Base-by-base conservation (phyloP, 2,113 vertebrate genomes). In the Rhinoptilus africanus region DNA sequence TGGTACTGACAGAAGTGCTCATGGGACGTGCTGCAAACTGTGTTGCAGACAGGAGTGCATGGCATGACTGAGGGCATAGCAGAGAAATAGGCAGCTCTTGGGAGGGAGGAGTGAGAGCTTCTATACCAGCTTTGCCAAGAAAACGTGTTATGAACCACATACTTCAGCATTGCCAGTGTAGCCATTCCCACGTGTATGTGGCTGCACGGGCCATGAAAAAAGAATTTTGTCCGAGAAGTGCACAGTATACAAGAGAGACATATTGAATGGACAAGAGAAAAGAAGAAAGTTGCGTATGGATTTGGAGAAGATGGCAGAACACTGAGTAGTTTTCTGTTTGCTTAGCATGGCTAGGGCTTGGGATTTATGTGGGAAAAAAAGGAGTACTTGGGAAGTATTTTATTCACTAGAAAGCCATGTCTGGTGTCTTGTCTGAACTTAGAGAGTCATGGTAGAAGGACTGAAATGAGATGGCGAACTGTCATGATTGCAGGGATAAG, bases 241-340 rank as follows among this genome's bases (percentile, higher is more conserved):
- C 1, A 0, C 10, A 15, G 13, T 26, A 19, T 14, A 16, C 2
- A 30, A 51, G 16, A 35, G 30, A 81, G 26, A 3, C 2, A 6
- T 79, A 85, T 32, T 73, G 18, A 69, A 68, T 4, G 4, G 20
- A 43, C 12, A 27, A 57, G 6, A 37, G 37, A 54, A 71, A 48
- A 0, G 2, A 86, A 79, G 6, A 15, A 84, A 32, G 19, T 32
- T 68, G 10, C 8, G 4, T 28, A 11, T 18, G 9, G 24, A 50
- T 28, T 79, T 88, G 50, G 47, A 90, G 18, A 80, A 85, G 16
- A 32, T 7, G 14, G 10, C 21, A 92, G 81, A 88, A 66, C 17
- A 17, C 3, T 51, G 41, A 26, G 14, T 50, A 37, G 30, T n/a
- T 41, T 67, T 16, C 27, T 56, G 8, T 37, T 85, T 82, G 14